A percentile compares a stretch with the other conserved stretches of the same genome.
phyloP scores from a whole-genome alignment of 2,797 vertebrate species.

The Sciaenops ocellatus region DNA sequence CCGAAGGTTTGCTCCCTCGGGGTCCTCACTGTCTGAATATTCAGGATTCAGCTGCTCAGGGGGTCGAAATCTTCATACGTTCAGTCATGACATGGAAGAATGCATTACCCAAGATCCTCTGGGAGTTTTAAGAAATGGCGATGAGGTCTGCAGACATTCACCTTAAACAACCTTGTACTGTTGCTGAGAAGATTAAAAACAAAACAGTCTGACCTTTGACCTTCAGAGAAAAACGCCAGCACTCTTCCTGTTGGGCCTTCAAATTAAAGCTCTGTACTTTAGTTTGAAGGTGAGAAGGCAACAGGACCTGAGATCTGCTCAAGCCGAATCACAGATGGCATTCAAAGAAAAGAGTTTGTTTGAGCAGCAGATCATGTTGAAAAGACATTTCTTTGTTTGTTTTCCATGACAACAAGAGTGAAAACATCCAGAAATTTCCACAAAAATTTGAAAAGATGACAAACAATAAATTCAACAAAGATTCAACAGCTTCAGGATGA shows the following conservation, averaged over 20 bases:
- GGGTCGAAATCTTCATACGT: neutral
- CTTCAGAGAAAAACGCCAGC: neutral
- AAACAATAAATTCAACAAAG: neutral
- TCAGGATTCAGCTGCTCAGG: neutral
- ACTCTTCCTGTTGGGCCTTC: neutral
- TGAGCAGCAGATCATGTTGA: neutral
- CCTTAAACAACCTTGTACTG: slow-evolving; percentile 5
- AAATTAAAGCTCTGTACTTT: no score
- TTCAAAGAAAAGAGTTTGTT: no score
- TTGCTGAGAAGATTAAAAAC: neutral
- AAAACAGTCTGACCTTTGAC: neutral
- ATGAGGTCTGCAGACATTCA: slow-evolving; percentile 18
- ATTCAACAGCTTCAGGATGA: neutral
- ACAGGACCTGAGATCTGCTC: neutral
- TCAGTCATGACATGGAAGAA: neutral
- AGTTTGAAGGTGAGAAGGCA: neutral
- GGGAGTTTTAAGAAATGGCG: slow-evolving; percentile 1
- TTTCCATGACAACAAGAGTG: slow-evolving; percentile 2
- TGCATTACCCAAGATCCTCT: neutral
- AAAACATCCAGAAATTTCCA: neutral
- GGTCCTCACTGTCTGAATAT: neutral
- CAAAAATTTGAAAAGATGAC: neutral
- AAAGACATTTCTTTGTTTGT: neutral
- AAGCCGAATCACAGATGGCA: no score
- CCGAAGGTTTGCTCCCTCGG: neutral